Evolutionary conservation across 2,888 invertebrate species (phyloP), one percentile per base, ranked within the genome.

Genomic region (Rhingia rostrata): DNA sequence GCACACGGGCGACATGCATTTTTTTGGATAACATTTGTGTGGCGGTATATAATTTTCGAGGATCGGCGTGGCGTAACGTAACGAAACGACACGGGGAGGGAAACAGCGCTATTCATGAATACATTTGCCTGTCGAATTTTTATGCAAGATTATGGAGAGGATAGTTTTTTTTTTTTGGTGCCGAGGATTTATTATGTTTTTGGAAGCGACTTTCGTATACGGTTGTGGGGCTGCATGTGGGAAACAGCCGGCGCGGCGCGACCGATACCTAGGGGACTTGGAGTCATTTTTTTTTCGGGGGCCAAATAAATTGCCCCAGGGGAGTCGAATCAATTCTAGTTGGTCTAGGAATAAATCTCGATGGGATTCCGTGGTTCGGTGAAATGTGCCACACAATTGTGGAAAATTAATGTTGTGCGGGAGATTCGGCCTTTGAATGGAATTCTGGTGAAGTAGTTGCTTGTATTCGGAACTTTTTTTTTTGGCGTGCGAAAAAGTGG

Each of bases 1-100:
- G 83, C 78, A 83, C 75, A 64, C 70, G 78, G 67, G 83, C 22
- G 22, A 83, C 78, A 78, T 83, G 83, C 83, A 83, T 67, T 78
- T 66, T 22, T 22, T 22, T 22, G 30, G 58, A 30, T 47, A 61
- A 51, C 9, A 22, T 67, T 74, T 74, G 53, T 53, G 35, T 41
- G 33, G 63, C 41, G 47, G 41, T 60, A 45, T 54, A 54, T 53
- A 54, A 67, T 61, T 72, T 54, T 54, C 43, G 53, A 60, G 61
- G 72, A 12, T 70, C 63, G 66, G 60, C 60, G 70, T 66, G 49
- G 41, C 51, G 35, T 43, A 49, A 0, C 4, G 9, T 51, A n/a
- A 32, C 4, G 33, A 37, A 10, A 0, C 7, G 6, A 33, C 10
- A 39, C 4, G 22, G 41, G 30, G 61, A 41, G 22, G 41, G 30